These are phyloP conservation scores for Poliocrania exsul DNA, from an alignment of 2,797 vertebrate species.

Conservation along the genomic window DNA sequence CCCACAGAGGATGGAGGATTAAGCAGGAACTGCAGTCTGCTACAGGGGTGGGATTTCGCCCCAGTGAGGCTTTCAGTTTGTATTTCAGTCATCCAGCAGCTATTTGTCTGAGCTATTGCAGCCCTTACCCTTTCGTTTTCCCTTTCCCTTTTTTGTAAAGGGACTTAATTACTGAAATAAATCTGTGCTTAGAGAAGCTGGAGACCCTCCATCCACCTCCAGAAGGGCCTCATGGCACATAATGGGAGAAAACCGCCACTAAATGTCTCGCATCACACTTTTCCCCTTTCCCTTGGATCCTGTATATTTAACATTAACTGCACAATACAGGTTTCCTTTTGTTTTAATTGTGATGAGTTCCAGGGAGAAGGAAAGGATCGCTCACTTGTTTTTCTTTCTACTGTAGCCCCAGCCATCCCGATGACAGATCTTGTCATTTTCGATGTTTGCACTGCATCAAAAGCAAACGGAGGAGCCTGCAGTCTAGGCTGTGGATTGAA, in stretches of 20 bases:
- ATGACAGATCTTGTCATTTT: conserved; percentile 66
- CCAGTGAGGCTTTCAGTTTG: neutral
- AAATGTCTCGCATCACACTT: neutral
- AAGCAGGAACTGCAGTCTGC: neutral
- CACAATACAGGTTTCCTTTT: conserved; percentile 22
- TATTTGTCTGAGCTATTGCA: neutral
- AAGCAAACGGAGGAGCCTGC: conserved; percentile 64
- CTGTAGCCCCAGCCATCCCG: conserved; percentile 6
- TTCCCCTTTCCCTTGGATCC: neutral
- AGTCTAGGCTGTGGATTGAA: conserved; percentile 54
- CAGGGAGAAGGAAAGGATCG: neutral
- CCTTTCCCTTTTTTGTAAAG: neutral
- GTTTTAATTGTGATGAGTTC: conserved; percentile 28
- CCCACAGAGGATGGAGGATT: neutral
- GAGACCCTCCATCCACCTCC: neutral
- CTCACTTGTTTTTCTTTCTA: conserved; percentile 39
- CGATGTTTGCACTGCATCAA: conserved; percentile 66
- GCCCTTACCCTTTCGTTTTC: neutral
- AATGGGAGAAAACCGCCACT: neutral
- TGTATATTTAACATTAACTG: neutral
- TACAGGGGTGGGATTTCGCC: neutral
- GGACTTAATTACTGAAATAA: neutral
- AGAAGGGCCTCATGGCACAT: neutral
- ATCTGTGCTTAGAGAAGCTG: neutral
- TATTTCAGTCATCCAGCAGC: neutral